phyloP scores from a whole-genome alignment of 2,888 invertebrate genomes.

The Agrotis clavis region DNA sequence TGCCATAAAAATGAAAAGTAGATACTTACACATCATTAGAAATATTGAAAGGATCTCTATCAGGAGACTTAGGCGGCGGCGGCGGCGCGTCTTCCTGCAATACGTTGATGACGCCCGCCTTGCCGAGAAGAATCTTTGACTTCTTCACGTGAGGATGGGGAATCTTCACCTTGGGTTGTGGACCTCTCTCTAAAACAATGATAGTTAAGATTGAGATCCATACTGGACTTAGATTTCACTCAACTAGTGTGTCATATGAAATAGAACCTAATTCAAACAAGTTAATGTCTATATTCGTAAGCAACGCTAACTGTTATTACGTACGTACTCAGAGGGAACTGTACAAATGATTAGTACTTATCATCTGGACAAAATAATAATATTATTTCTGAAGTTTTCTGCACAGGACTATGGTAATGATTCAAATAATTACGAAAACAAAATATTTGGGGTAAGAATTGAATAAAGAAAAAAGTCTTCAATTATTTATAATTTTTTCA shows the following conservation, averaged over 20 bases:
- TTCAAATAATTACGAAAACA: not conserved
- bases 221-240: not conserved
- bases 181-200: conserved; percentile 91
- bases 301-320: no score
- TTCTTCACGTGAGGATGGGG: conserved; percentile 98
- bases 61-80: conserved; percentile 97
- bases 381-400: not conserved
- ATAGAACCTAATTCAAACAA: no score
- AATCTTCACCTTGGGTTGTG: conserved; percentile 97
- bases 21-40: conserved; percentile 98
- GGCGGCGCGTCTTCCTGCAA: conserved; percentile 98
- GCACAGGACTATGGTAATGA: no score
- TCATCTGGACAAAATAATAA: no score
- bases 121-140: conserved; percentile 97
- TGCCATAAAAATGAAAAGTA: not conserved
- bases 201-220: not conserved
- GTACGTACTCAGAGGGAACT: no score
- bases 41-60: conserved; percentile 99
- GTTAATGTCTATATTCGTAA: no score
- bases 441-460: no score
- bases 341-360: no score
- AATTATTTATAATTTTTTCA: no score
- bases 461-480: no score
- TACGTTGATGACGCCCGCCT: conserved; percentile 99
- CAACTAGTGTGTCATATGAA: no score